These are phyloP conservation scores for Avahi laniger DNA, from an alignment of 2,797 vertebrate genomes.

Conservation along the genomic window DNA sequence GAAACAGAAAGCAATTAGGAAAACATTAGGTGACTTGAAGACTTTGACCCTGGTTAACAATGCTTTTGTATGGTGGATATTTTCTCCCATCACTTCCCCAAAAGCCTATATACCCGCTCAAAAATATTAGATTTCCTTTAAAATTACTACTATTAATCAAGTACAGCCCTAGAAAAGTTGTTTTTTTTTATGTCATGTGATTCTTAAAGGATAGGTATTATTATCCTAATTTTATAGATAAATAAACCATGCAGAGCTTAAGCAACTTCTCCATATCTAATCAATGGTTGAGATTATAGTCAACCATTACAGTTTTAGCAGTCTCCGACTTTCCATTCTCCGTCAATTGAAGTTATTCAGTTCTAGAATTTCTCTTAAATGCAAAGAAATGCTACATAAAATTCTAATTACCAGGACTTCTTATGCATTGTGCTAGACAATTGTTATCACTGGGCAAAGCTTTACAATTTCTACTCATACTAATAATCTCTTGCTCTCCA, in stretches of 20 bases:
- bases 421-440: background rate
- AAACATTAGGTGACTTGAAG: background rate
- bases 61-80: too few relatives aligned
- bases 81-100: background rate
- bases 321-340: background rate
- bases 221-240: background rate
- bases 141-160: background rate
- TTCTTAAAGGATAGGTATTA: background rate
- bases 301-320: background rate
- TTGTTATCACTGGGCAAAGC: background rate
- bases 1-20: background rate
- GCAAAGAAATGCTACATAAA: background rate
- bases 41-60: background rate
- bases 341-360: background rate
- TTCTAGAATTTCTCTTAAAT: constrained; percentile 8
- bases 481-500: background rate
- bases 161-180: background rate
- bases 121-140: background rate
- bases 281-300: background rate
- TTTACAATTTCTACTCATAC: background rate
- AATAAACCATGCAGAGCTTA: background rate
- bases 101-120: background rate
- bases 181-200: background rate
- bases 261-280: background rate
- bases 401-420: background rate